phyloP scores from a whole-genome alignment of 2,797 vertebrate species.

The Oreortyx pictus region DNA sequence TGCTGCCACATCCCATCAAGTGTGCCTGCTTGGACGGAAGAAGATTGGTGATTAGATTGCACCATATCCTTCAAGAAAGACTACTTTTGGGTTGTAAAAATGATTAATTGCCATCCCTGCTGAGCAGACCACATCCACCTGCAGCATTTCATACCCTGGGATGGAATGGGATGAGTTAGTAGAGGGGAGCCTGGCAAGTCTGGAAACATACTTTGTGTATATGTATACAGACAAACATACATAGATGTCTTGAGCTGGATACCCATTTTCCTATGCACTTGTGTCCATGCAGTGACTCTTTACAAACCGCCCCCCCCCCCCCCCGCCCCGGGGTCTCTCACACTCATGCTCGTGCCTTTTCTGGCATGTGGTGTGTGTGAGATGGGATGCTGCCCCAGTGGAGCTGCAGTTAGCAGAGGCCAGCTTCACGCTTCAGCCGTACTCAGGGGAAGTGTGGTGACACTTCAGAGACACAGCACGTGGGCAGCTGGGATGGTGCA shows the following conservation, averaged over 20 bases:
- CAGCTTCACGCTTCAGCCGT: neutral
- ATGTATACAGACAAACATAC: accelerated
- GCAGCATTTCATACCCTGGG: neutral
- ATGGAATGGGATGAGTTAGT: neutral
- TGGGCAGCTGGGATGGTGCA: neutral
- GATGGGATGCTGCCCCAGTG: accelerated
- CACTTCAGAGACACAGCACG: neutral
- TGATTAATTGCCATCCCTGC: slow-evolving; percentile 25
- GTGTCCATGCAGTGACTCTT: neutral
- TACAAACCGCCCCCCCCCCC: too few relatives aligned
- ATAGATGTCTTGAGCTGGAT: neutral
- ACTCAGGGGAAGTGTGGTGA: neutral
- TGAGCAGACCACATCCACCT: neutral
- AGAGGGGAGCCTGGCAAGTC: neutral
- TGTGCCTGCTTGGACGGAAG: neutral
- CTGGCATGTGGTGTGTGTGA: neutral
- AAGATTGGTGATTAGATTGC: slow-evolving; percentile 8
- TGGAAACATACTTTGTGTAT: neutral
- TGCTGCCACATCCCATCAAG: neutral
- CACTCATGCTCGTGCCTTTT: neutral
- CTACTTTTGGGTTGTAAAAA: neutral
- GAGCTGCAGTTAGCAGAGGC: neutral
- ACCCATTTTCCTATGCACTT: neutral
- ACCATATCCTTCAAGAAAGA: slow-evolving; percentile 3
- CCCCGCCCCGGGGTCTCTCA: neutral